Conservation (phyloP, 1,140 invertebrate species). For the Caenorhabditis inopinata region DNA sequence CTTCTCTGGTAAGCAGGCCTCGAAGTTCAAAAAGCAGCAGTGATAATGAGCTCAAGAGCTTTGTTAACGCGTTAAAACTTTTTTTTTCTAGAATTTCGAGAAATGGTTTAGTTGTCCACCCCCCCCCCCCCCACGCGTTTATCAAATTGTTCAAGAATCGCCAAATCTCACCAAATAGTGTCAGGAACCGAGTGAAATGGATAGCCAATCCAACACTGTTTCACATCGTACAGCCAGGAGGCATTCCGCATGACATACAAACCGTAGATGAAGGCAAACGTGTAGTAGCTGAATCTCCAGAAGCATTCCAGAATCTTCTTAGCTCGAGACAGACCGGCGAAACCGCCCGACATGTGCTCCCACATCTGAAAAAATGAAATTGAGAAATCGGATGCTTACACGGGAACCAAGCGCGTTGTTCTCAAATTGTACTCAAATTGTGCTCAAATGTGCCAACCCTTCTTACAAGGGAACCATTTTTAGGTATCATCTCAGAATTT, state of each 20-base stretch:
- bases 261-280: slow-evolving; percentile 52
- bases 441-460: too few relatives aligned
- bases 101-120: not conserved
- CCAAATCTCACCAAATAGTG: slow-evolving; percentile 49
- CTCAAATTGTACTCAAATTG: too few relatives aligned
- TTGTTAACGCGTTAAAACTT: too few relatives aligned
- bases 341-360: slow-evolving; percentile 52
- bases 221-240: slow-evolving; percentile 56
- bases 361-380: slow-evolving; percentile 30
- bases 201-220: slow-evolving; percentile 58
- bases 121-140: not conserved
- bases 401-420: too few relatives aligned
- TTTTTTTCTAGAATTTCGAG: too few relatives aligned
- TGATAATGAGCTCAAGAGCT: too few relatives aligned
- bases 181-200: slow-evolving; percentile 52
- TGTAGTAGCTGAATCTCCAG: slow-evolving; percentile 55
- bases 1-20: too few relatives aligned
- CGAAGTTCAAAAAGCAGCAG: too few relatives aligned
- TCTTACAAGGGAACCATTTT: too few relatives aligned
- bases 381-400: not conserved
- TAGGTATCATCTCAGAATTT: too few relatives aligned
- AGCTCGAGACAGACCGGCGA: slow-evolving; percentile 48
- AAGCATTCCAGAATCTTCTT: slow-evolving; percentile 59
- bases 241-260: slow-evolving; percentile 53
- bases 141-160: too few relatives aligned